Evolutionary conservation across 2,888 invertebrate genomes (phyloP), one percentile per base, ranked within the genome.

Genomic region (Dione vanillae): DNA sequence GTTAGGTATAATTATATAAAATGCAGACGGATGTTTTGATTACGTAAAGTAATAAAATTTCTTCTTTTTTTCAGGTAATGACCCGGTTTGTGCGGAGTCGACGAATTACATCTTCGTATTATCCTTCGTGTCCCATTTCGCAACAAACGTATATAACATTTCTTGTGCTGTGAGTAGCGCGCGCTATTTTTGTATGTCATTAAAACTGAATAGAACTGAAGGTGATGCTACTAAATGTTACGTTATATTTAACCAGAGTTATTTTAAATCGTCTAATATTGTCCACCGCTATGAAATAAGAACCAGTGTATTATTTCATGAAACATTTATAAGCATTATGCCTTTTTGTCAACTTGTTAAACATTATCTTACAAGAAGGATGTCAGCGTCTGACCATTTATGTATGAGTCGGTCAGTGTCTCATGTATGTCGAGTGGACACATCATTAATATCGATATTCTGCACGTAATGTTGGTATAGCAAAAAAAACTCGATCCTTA

Each of bases 241-340:
- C 80, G 81, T 87, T 92, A 91, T 87, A 85, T 89, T 87, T 86
- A 88, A 90, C 89, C 80, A 84, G 74, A 78, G 82, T 82, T 91
- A 92, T 91, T 92, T 91, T 87, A 71, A 83, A 81, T 84, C 79
- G 82, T 83, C 82, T 81, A 82, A 78, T 67, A 67, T 75, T 79
- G 81, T 84, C 90, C 90, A 90, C 88, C 91, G 91, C 87, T 75
- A 47, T 51, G 41, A 40, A 65, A 68, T 62, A 70, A 67, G 64
- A 71, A 66, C 62, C 58, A 7, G 1, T 59, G n/a, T 10, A n/a
- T 10, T 27, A 10, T 45, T n/a, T 43, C 45, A 61, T 27, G 61
- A 43, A 45, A 45, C 20, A 47, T 37, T 64, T 37, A 49, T 64
- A 40, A 47, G 47, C 11, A 19, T 37, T 10, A 11, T 11, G 16